These are phyloP conservation scores for Ochropleura plecta DNA, from an alignment of 2,888 invertebrate genomes.

Conservation along the genomic window DNA sequence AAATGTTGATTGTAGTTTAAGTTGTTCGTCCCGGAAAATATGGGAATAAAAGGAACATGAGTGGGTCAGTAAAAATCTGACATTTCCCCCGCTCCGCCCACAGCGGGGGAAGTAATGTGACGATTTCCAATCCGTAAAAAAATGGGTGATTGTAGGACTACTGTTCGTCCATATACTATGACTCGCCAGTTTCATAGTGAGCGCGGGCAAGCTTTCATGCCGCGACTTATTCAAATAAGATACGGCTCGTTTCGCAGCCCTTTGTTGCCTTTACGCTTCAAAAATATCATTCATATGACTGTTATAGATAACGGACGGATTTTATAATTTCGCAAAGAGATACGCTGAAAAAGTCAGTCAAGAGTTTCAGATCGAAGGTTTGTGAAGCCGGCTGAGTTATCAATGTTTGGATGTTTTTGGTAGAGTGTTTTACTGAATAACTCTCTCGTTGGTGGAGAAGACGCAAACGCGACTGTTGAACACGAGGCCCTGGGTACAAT, in stretches of 20 bases:
- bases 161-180: constrained; percentile 34
- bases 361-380: not conserved
- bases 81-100: no score
- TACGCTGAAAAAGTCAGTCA: not conserved
- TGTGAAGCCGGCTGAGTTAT: not conserved
- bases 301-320: constrained; percentile 48
- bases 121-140: no score
- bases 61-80: no score
- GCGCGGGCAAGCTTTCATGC: constrained; percentile 61
- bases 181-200: constrained; percentile 51
- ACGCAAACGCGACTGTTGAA: no score
- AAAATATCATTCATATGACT: constrained; percentile 62
- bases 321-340: constrained; percentile 41
- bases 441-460: no score
- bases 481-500: no score
- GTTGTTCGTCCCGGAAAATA: no score
- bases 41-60: no score
- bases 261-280: constrained; percentile 67
- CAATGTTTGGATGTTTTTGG: not conserved
- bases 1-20: no score
- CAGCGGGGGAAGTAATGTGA: no score
- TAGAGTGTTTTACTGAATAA: not conserved
- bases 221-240: constrained; percentile 72
- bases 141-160: not conserved
- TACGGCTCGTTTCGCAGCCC: constrained; percentile 64